A percentile compares a stretch with the other conserved stretches of the same genome.
Evolutionary conservation across 2,888 invertebrate species (phyloP).

Genomic region (Tetragnatha montana): DNA sequence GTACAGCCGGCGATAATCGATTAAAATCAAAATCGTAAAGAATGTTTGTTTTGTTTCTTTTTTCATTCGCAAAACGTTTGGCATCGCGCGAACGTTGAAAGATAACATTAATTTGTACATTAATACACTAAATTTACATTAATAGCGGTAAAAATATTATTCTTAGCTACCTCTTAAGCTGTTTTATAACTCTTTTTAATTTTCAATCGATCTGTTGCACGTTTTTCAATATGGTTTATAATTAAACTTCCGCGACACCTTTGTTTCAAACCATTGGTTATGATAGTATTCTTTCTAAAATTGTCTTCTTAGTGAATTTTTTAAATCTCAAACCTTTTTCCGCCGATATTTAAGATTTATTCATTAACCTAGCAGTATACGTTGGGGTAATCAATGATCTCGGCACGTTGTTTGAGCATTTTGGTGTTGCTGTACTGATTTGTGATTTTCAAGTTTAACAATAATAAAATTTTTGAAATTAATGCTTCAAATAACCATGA

Average conservation of each 20-base stretch:
- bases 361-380: no score
- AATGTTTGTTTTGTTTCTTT: conserved; percentile 11
- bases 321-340: no score
- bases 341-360: no score
- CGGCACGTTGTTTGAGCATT: no score
- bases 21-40: neutral
- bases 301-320: neutral
- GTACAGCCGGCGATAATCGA: no score
- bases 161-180: neutral
- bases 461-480: no score
- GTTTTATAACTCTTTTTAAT: neutral
- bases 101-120: neutral
- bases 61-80: neutral
- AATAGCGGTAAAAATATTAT: neutral
- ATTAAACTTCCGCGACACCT: neutral
- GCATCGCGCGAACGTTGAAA: conserved; percentile 25
- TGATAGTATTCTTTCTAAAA: neutral
- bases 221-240: neutral
- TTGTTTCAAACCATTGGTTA: neutral
- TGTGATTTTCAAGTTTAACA: no score
- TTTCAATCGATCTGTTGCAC: neutral
- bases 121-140: neutral
- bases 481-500: no score
- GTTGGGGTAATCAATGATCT: no score
- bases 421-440: no score